A percentile compares a stretch with the other conserved stretches of the same genome.
Evolutionary conservation across 2,888 invertebrate species (phyloP).

Genomic region (Monopis laevigella): DNA sequence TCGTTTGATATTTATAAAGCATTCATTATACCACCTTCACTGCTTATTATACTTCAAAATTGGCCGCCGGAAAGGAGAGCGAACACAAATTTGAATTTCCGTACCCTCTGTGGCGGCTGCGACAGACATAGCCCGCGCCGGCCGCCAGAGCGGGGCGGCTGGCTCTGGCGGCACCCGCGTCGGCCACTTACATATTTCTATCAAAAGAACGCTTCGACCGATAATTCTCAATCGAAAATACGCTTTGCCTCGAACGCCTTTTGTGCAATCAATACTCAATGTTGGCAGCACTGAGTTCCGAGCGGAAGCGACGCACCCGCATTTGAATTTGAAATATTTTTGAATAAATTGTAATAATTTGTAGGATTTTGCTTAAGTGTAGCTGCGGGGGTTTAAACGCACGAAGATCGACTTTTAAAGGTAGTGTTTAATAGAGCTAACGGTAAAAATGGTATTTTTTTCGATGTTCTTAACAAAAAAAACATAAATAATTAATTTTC

Average conservation of each 20-base stretch:
- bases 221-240: constrained; percentile 68
- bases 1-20: constrained; percentile 35
- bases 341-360: no score
- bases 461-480: no score
- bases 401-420: no score
- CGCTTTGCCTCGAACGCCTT: constrained; percentile 62
- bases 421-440: no score
- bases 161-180: constrained; percentile 39
- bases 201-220: constrained; percentile 54
- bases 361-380: no score
- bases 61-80: constrained; percentile 62
- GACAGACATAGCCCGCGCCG: constrained; percentile 24
- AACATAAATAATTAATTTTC: no score
- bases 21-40: constrained; percentile 56
- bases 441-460: no score
- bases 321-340: no score
- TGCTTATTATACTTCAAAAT: constrained; percentile 59
- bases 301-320: background rate
- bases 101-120: constrained; percentile 35
- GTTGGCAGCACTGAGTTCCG: constrained; percentile 39
- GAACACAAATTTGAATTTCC: constrained; percentile 62
- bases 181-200: constrained; percentile 66
- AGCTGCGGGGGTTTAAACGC: no score
- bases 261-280: constrained; percentile 69
- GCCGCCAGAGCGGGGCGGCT: constrained; percentile 29